These are phyloP conservation scores for Acleris cristana DNA, from an alignment of 2,888 invertebrate species.

Conservation along the genomic window DNA sequence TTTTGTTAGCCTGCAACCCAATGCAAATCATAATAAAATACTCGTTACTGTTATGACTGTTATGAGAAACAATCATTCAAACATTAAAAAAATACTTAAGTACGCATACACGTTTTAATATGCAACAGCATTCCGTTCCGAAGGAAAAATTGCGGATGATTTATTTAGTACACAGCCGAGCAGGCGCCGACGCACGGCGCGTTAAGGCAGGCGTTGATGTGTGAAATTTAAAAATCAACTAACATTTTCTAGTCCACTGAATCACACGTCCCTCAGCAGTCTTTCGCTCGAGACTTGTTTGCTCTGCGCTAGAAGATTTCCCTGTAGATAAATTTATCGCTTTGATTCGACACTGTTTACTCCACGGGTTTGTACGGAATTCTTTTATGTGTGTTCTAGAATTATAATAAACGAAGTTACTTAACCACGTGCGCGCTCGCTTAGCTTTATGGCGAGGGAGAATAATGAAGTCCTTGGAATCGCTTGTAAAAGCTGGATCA, in stretches of 20 bases:
- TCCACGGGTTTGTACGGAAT: slow-evolving; percentile 50
- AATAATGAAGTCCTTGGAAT: slow-evolving; percentile 34
- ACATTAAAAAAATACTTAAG: background rate
- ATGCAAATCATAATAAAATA: no score
- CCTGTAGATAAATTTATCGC: slow-evolving; percentile 74
- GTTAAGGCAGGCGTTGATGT: slow-evolving; percentile 69
- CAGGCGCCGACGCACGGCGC: slow-evolving; percentile 45
- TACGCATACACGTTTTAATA: slow-evolving; percentile 2
- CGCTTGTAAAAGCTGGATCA: slow-evolving; percentile 21
- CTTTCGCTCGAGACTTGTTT: slow-evolving; percentile 73
- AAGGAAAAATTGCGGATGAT: slow-evolving; percentile 31
- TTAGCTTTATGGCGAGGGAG: slow-evolving; percentile 26
- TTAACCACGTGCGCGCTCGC: slow-evolving; percentile 23
- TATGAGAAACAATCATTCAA: no score
- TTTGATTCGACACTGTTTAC: slow-evolving; percentile 78
- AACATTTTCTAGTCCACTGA: slow-evolving; percentile 80
- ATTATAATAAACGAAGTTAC: slow-evolving; percentile 28
- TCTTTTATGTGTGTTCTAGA: slow-evolving; percentile 64
- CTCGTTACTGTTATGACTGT: no score
- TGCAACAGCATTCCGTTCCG: slow-evolving; percentile 2
- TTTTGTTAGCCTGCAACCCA: no score
- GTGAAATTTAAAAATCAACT: slow-evolving; percentile 83
- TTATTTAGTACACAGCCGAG: slow-evolving; percentile 33
- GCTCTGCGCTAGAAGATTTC: slow-evolving; percentile 71
- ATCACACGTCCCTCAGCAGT: slow-evolving; percentile 71